These are phyloP conservation scores for Eonycteris spelaea DNA, from an alignment of 2,113 vertebrate genomes.

Conservation along the genomic window DNA sequence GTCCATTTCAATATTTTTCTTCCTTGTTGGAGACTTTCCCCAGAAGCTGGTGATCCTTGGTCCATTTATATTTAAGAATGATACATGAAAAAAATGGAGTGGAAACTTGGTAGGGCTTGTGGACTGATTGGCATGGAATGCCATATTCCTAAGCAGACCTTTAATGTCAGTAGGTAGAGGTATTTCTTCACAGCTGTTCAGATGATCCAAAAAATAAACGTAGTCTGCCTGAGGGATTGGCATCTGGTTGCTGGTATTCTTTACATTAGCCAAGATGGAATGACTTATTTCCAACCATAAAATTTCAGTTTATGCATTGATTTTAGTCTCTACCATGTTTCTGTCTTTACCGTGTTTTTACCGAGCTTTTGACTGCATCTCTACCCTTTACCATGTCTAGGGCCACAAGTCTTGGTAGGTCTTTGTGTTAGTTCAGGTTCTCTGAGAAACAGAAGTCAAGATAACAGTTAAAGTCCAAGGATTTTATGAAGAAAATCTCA, in stretches of 20 bases:
- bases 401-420: not conserved
- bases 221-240: not conserved
- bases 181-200: not conserved
- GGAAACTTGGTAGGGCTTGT: not conserved
- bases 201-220: not conserved
- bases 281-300: not conserved
- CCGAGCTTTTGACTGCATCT: not conserved
- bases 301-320: not conserved
- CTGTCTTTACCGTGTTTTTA: not conserved
- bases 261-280: not conserved
- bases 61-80: not conserved
- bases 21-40: not conserved
- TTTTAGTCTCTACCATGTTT: not conserved
- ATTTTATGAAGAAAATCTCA: not conserved
- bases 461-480: not conserved
- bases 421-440: not conserved
- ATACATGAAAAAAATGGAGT: not conserved
- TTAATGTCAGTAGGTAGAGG: not conserved
- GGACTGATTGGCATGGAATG: not conserved
- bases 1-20: not conserved
- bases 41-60: not conserved
- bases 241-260: conserved; percentile 61
- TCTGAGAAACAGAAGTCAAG: not conserved
- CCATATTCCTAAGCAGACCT: not conserved
- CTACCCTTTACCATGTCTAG: not conserved